Percentiles rank a stretch among this genome's conserved stretches.
Conservation (phyloP, 2,113 vertebrate genomes). For the Lates calcarifer region DNA sequence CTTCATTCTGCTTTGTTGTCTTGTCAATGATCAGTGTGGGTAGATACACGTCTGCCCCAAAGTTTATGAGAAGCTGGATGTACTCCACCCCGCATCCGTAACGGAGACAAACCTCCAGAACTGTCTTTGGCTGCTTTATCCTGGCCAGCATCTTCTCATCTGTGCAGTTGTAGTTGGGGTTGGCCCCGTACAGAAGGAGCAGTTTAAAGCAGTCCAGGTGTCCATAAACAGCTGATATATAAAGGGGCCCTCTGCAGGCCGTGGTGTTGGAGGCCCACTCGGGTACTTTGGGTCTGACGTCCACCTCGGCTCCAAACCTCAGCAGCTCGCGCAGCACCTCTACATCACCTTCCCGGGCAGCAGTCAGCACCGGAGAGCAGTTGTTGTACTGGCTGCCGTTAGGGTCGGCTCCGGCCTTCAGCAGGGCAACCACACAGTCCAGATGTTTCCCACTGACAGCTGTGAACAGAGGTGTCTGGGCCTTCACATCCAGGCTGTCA, state of each 20-base stretch:
- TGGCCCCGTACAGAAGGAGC: conserved; percentile 90
- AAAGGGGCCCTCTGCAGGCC: conserved; percentile 91
- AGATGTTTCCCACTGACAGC: conserved; percentile 92
- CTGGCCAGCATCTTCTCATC: conserved; percentile 85
- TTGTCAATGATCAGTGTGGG: conserved; percentile 81
- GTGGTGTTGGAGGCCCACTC: conserved; percentile 88
- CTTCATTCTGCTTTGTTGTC: conserved; percentile 82
- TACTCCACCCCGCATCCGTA: conserved; percentile 89
- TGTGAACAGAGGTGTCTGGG: conserved; percentile 94
- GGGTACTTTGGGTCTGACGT: conserved; percentile 87
- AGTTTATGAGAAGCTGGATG: conserved; percentile 92
- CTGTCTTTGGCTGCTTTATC: conserved; percentile 88
- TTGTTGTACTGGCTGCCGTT: conserved; percentile 92
- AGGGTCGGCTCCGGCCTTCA: conserved; percentile 91
- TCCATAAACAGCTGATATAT: conserved; percentile 90
- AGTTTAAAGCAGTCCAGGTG: conserved; percentile 92
- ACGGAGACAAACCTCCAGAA: conserved; percentile 91
- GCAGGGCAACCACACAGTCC: conserved; percentile 88
- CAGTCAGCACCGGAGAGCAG: conserved; percentile 90
- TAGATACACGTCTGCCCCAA: conserved; percentile 93
- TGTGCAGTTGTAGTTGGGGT: conserved; percentile 94
- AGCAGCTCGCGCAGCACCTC: conserved; percentile 89
- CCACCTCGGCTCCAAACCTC: conserved; percentile 87
- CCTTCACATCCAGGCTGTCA: conserved; percentile 93
- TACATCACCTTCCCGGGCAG: conserved; percentile 88